Evolutionary conservation across 2,888 invertebrate genomes (phyloP), one percentile per base, ranked within the genome.

Genomic region (Anthophora plumipes): DNA sequence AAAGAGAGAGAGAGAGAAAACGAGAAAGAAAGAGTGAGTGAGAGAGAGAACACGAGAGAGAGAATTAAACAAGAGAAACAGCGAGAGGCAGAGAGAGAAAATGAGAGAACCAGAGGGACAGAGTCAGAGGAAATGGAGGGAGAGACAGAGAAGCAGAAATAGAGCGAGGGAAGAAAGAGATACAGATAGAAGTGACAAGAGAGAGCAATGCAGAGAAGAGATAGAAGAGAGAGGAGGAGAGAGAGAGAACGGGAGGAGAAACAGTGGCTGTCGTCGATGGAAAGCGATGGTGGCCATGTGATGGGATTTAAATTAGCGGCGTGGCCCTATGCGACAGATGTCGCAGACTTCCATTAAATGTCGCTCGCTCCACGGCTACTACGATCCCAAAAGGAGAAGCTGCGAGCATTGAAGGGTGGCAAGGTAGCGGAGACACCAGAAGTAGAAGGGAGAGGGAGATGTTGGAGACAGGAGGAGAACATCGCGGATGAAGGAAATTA

Each of bases 221-320:
- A 17, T 1, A 17, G 0, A 17, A 17, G 5, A 46, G 46, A 17
- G 14, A 46, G 46, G 7, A 17, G 55, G 31, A 14, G 6, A 22
- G 14, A 25, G 55, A 55, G 11, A 14, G 31, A 22, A 55, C 17
- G 8, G 7, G n/a, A 20, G 54, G 50, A 6, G 59, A 66, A n/a
- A 54, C 46, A 55, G 39, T 61, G 54, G 59, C 57, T 74, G 74
- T 72, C 67, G 73, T 50, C 68, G 67, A 46, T 66, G 71, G 67
- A 71, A 80, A 78, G 85, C 83, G 85, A 84, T 80, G 86, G 84
- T 85, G 84, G 83, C 78, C 80, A 82, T 82, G 85, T 89, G 90
- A 92, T 92, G 90, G 90, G 90, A 91, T 92, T 92, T 91, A 91
- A 92, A 92, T 92, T 92, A 92, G 91, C 90, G 90, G 84, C 84